A percentile compares a stretch with the other conserved stretches of the same genome.
These are phyloP conservation scores for Augiades crinisus DNA, from an alignment of 2,888 invertebrate species.

Conservation along the genomic window DNA sequence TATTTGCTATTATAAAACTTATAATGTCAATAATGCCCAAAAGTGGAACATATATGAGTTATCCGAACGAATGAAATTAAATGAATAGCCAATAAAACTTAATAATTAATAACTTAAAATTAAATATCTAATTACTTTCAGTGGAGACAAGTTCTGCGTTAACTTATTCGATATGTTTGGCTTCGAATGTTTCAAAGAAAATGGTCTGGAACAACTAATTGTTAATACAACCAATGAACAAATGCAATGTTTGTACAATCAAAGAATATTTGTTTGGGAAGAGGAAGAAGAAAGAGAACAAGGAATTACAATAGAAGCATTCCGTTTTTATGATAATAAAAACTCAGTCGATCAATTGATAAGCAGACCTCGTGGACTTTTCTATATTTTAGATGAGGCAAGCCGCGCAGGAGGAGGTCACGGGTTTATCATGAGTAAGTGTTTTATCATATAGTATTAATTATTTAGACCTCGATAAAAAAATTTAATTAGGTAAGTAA, in stretches of 20 bases:
- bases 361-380: slow-evolving; percentile 90
- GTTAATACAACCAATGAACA: slow-evolving; percentile 96
- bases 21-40: too few species aligned
- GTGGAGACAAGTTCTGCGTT: slow-evolving; percentile 91
- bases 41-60: too few species aligned
- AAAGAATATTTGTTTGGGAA: slow-evolving; percentile 95
- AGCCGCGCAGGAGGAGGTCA: slow-evolving; percentile 87
- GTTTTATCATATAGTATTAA: too few species aligned
- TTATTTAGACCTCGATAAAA: too few species aligned
- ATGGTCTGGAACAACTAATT: slow-evolving; percentile 93
- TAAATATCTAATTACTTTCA: too few species aligned
- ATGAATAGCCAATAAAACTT: too few species aligned
- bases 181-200: slow-evolving; percentile 94
- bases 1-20: too few species aligned
- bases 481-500: neutral
- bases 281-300: slow-evolving; percentile 91
- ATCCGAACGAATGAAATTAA: too few species aligned
- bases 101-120: too few species aligned
- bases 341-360: slow-evolving; percentile 93
- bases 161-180: slow-evolving; percentile 95
- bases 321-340: slow-evolving; percentile 94
- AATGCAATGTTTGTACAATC: slow-evolving; percentile 95
- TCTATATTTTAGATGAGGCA: slow-evolving; percentile 93
- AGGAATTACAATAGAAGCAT: slow-evolving; percentile 84
- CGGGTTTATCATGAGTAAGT: slow-evolving; percentile 86